Evolutionary conservation across 37 sponge, comb jelly and placozoan genomes (phyloP).

Genomic region (Oopsacas minuta): DNA sequence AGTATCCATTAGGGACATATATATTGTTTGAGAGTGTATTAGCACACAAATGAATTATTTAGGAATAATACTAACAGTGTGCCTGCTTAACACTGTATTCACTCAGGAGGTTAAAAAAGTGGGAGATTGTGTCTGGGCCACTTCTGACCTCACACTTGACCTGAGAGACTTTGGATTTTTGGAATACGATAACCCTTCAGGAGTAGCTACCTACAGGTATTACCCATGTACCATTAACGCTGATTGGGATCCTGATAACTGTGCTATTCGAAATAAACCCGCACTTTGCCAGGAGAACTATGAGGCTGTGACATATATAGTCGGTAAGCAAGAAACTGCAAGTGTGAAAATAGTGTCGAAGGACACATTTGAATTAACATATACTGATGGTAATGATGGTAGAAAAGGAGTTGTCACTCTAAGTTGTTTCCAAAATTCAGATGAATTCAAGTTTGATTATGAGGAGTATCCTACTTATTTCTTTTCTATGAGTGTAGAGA

Average conservation of each 20-base stretch:
- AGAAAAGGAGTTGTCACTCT: background rate
- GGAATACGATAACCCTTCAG: no score
- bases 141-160: background rate
- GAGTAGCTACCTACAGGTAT: no score
- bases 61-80: no score
- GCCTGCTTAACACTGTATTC: background rate
- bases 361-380: background rate
- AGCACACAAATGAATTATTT: no score
- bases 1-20: no score
- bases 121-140: background rate
- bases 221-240: background rate
- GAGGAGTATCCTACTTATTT: background rate
- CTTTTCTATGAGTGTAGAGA: background rate
- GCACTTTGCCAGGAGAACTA: background rate
- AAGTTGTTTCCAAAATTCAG: background rate
- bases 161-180: background rate
- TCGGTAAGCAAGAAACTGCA: background rate
- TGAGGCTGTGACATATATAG: background rate
- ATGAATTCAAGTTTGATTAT: background rate
- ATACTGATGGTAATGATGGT: background rate
- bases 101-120: background rate
- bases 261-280: background rate
- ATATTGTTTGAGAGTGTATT: no score
- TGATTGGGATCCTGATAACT: background rate
- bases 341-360: background rate